Conservation (phyloP, 30 jellyfish, hydroid and myxozoan genomes). For the Chrysaora quinquecirrha region DNA sequence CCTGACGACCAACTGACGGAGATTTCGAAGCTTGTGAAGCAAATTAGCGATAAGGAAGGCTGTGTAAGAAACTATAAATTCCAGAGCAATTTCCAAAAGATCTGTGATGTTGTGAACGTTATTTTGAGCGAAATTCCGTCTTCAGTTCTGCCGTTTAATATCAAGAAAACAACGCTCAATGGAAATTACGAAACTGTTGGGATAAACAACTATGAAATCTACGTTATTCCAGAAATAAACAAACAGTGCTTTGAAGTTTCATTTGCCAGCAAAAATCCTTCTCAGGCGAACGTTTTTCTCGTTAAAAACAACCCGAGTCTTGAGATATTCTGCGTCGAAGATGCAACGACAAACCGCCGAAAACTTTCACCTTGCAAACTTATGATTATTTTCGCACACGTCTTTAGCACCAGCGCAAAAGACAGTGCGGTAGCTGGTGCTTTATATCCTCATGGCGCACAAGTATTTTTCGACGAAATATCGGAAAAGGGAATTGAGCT, state of each 20-base stretch:
- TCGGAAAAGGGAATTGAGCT: constrained; percentile 54
- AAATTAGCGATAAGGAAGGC: constrained; percentile 75
- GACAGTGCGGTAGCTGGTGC: neutral
- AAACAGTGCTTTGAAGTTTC: constrained; percentile 27
- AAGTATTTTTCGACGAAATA: constrained; percentile 39
- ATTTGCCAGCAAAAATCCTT: constrained; percentile 9
- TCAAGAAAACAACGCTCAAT: constrained; percentile 29
- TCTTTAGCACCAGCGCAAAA: constrained; percentile 33
- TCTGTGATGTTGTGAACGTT: constrained; percentile 67
- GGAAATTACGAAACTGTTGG: constrained; percentile 74
- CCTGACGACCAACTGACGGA: constrained; percentile 54
- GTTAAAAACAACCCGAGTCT: constrained; percentile 30
- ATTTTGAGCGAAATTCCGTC: constrained; percentile 56
- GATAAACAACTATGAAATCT: constrained; percentile 45
- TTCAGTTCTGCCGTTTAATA: constrained; percentile 53
- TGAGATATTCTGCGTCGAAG: constrained; percentile 66
- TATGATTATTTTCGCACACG: constrained; percentile 77
- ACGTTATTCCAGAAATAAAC: constrained; percentile 36
- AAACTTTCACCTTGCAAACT: constrained; percentile 82
- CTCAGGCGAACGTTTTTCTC: constrained; percentile 59
- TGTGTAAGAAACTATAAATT: constrained; percentile 48
- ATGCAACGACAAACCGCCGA: neutral
- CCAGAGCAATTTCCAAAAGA: constrained; percentile 23
- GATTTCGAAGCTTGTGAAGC: constrained; percentile 50
- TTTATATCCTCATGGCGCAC: constrained; percentile 62